A percentile compares a stretch with the other conserved stretches of the same genome.
These are phyloP conservation scores for Mormyrus hasselquistii DNA, from an alignment of 2,797 vertebrate genomes.

Conservation along the genomic window DNA sequence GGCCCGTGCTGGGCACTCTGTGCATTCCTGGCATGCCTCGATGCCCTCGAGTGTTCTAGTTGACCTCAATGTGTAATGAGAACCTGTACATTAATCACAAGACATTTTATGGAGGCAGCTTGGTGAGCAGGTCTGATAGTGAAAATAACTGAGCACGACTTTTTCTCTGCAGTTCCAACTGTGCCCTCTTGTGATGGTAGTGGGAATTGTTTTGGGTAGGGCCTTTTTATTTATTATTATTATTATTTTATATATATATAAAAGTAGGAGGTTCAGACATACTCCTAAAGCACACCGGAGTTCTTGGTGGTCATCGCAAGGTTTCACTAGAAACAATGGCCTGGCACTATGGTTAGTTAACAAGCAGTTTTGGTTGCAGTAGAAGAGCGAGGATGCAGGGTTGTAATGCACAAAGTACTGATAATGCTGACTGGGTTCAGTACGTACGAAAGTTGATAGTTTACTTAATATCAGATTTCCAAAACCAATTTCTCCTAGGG, in stretches of 20 bases:
- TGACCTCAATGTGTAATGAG: not conserved
- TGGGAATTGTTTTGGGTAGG: not conserved
- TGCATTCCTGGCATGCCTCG: slow-evolving; percentile 62
- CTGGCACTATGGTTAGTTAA: not conserved
- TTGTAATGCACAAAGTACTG: not conserved
- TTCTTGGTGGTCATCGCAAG: not conserved
- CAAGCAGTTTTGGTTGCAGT: not conserved
- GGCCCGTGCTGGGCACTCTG: slow-evolving; percentile 46
- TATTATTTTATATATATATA: not conserved
- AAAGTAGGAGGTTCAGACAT: not conserved
- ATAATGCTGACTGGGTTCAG: not conserved
- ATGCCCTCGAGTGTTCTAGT: slow-evolving; percentile 15
- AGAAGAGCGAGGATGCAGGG: not conserved
- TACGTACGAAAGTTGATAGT: not conserved
- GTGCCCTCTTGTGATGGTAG: not conserved
- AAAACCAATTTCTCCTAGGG: not conserved
- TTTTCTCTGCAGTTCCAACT: not conserved
- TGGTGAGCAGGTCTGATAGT: not conserved
- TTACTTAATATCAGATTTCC: slow-evolving; percentile 2
- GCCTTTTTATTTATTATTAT: not conserved
- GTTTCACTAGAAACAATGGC: not conserved
- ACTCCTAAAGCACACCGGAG: not conserved
- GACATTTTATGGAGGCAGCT: not conserved
- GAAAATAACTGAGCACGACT: not conserved
- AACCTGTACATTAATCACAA: not conserved